Conservation (phyloP, 2,888 invertebrate species). For the Rhingia campestris region DNA sequence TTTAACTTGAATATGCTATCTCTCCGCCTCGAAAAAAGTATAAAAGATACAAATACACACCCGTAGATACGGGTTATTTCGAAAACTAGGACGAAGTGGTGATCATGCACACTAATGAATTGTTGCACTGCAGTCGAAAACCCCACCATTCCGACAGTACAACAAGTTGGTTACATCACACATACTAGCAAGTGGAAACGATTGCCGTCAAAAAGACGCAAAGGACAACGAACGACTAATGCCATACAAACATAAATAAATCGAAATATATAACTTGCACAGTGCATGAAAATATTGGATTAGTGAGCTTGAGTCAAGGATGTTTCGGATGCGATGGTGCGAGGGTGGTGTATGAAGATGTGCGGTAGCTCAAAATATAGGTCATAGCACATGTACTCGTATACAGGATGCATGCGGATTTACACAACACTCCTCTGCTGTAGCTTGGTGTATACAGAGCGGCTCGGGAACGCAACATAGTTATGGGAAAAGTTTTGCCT, state of each 20-base stretch:
- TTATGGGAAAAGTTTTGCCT: slow-evolving; percentile 49
- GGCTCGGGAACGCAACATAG: slow-evolving; percentile 25
- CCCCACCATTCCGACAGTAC: slow-evolving; percentile 12
- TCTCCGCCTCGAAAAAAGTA: slow-evolving; percentile 2
- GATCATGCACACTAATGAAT: slow-evolving; percentile 70
- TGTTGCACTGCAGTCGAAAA: slow-evolving; percentile 59
- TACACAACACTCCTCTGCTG: slow-evolving; percentile 34
- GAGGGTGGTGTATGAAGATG: slow-evolving; percentile 12
- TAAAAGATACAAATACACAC: slow-evolving; percentile 24
- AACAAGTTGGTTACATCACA: slow-evolving; percentile 53
- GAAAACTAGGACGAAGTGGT: slow-evolving; percentile 57
- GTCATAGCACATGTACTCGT: slow-evolving; percentile 56
- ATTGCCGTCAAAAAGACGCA: background rate
- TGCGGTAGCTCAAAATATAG: slow-evolving; percentile 54
- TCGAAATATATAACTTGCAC: slow-evolving; percentile 58
- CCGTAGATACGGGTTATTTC: background rate
- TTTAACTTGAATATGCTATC: slow-evolving; percentile 43
- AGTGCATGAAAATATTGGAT: slow-evolving; percentile 58
- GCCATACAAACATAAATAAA: slow-evolving; percentile 56
- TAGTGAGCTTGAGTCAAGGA: slow-evolving; percentile 12
- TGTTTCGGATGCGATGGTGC: background rate
- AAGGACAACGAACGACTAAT: slow-evolving; percentile 32
- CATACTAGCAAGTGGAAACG: slow-evolving; percentile 4
- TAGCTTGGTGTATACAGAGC: background rate
- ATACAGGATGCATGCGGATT: slow-evolving; percentile 57